These are phyloP conservation scores for Potamarius usumacintae DNA, from an alignment of 2,113 vertebrate species.

Conservation along the genomic window DNA sequence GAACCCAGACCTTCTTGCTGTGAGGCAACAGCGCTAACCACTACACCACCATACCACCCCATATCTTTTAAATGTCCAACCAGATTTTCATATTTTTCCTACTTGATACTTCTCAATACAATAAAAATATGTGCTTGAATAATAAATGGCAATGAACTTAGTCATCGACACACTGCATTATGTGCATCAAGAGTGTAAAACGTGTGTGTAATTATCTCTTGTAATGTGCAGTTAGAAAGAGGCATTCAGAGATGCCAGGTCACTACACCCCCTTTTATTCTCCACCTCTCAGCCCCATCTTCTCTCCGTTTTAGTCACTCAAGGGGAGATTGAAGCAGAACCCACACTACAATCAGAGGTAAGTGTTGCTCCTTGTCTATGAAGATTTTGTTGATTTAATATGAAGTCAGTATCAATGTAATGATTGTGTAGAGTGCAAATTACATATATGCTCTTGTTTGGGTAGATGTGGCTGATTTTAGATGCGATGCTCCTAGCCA, in stretches of 20 bases:
- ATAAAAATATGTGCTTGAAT: background rate
- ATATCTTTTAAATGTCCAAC: background rate
- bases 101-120: background rate
- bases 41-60: background rate
- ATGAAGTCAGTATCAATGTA: background rate
- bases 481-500: background rate
- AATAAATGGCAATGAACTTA: background rate
- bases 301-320: background rate
- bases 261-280: constrained; percentile 4
- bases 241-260: constrained; percentile 2
- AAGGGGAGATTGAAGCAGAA: background rate
- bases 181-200: background rate
- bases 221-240: constrained; percentile 15
- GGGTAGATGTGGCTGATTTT: background rate
- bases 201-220: background rate
- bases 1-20: too few relatives aligned
- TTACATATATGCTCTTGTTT: background rate
- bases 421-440: background rate
- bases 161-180: too few relatives aligned
- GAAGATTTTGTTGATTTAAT: background rate
- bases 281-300: background rate
- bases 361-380: background rate
- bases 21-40: too few relatives aligned
- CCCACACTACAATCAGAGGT: constrained; percentile 17
- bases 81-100: background rate